phyloP scores from a whole-genome alignment of 2,888 invertebrate genomes.

The Aleiodes leptofemur region DNA sequence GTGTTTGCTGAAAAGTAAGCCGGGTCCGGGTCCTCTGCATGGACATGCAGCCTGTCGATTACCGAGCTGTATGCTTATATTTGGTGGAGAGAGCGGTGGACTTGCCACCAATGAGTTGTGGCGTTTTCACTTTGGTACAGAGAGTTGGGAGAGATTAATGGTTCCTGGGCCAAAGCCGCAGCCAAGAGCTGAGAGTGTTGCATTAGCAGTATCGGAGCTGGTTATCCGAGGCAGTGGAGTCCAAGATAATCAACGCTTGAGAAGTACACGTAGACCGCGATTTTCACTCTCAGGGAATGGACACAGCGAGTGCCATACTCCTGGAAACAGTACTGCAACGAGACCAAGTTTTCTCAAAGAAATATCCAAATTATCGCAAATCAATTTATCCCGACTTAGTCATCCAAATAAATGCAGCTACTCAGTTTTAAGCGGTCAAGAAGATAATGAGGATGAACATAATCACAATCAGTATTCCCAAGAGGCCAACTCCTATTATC shows the following conservation, averaged over 20 bases:
- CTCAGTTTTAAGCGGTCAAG: slow-evolving; percentile 80
- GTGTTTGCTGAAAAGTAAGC: slow-evolving; percentile 80
- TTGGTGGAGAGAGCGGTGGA: slow-evolving; percentile 86
- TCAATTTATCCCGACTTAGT: slow-evolving; percentile 82
- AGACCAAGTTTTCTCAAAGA: slow-evolving; percentile 79
- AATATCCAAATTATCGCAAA: slow-evolving; percentile 83
- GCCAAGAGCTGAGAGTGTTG: slow-evolving; percentile 83
- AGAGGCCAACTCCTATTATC: slow-evolving; percentile 72
- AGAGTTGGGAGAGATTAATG: slow-evolving; percentile 85
- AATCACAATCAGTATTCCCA: slow-evolving; percentile 72
- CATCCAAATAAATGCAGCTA: slow-evolving; percentile 82
- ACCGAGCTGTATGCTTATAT: slow-evolving; percentile 86
- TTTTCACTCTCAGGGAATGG: slow-evolving; percentile 58
- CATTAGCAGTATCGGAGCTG: slow-evolving; percentile 80
- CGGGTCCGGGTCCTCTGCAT: slow-evolving; percentile 83
- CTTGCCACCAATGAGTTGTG: slow-evolving; percentile 86
- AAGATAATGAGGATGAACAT: slow-evolving; percentile 80
- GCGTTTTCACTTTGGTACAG: slow-evolving; percentile 88
- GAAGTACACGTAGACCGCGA: slow-evolving; percentile 60
- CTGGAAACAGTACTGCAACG: slow-evolving; percentile 74
- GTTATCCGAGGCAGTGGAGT: slow-evolving; percentile 73
- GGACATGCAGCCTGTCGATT: slow-evolving; percentile 88
- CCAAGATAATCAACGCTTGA: slow-evolving; percentile 61
- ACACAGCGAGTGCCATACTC: slow-evolving; percentile 58
- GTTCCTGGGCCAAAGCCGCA: slow-evolving; percentile 81